Evolutionary conservation across 2,113 vertebrate species (phyloP).

Genomic region (Butorides virescens): DNA sequence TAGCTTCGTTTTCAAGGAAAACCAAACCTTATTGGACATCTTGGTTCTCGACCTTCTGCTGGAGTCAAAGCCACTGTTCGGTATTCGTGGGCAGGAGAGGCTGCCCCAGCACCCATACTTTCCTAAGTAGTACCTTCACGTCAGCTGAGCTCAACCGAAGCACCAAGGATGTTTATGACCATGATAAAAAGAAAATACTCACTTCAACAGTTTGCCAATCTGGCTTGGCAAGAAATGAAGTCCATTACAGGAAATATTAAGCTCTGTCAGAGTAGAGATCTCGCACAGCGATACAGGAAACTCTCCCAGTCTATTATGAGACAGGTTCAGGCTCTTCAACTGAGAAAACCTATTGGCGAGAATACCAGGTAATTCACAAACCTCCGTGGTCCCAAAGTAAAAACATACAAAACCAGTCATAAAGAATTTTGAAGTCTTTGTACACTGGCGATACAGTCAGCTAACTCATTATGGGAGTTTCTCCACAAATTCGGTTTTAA

Average conservation of each 20-base stretch:
- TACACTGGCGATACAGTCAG: neutral
- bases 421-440: neutral
- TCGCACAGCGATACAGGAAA: constrained; percentile 90
- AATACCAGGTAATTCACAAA: constrained; percentile 12
- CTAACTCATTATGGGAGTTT: neutral
- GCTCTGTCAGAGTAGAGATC: constrained; percentile 89
- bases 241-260: constrained; percentile 92
- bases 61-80: neutral
- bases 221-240: constrained; percentile 80
- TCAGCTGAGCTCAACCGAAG: neutral
- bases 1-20: neutral
- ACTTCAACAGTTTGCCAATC: constrained; percentile 89
- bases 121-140: neutral
- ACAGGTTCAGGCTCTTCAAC: constrained; percentile 92
- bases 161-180: neutral
- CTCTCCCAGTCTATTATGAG: constrained; percentile 89
- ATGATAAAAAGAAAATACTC: constrained; percentile 35
- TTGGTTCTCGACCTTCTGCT: neutral
- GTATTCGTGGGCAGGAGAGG: neutral
- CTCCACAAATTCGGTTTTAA: neutral
- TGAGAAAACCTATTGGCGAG: constrained; percentile 88
- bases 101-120: neutral
- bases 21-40: neutral
- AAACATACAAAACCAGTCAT: neutral
- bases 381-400: neutral